Percentiles rank a stretch among this genome's conserved stretches.
phyloP scores from a whole-genome alignment of 2,797 vertebrate species.

The Enteromius fasciolatus region DNA sequence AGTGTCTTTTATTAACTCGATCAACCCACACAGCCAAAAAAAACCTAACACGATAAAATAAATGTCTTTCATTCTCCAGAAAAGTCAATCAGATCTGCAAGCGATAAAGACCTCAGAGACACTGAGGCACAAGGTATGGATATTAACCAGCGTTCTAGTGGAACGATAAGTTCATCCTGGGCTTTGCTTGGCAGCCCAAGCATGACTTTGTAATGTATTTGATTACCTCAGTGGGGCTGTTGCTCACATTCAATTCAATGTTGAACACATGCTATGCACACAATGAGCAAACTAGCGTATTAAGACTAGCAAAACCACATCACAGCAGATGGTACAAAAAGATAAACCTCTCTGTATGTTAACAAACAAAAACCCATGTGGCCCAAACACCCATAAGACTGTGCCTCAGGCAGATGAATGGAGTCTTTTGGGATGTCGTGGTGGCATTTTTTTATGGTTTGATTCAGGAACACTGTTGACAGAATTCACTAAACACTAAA shows the following conservation, averaged over 20 bases:
- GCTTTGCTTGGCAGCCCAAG: slow-evolving; percentile 33
- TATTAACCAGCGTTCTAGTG: slow-evolving; percentile 23
- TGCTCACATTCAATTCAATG: slow-evolving; percentile 5
- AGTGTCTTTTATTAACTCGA: neutral
- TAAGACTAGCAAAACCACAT: neutral
- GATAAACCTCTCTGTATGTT: neutral
- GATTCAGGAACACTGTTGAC: neutral
- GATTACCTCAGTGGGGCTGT: slow-evolving; percentile 14
- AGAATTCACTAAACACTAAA: neutral
- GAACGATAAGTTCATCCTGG: neutral
- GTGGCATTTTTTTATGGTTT: neutral
- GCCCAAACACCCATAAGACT: neutral
- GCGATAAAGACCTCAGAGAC: slow-evolving; percentile 34
- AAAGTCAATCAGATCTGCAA: slow-evolving; percentile 29
- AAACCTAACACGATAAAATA: neutral
- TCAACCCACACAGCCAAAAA: neutral
- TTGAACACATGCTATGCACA: slow-evolving; percentile 20
- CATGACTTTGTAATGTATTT: slow-evolving; percentile 11
- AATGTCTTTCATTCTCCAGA: neutral
- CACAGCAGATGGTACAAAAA: slow-evolving; percentile 19
- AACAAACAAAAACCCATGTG: neutral
- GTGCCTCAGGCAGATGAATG: neutral
- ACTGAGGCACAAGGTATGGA: slow-evolving; percentile 3
- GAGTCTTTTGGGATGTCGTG: neutral
- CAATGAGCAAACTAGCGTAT: neutral